Evolutionary conservation across 2,888 invertebrate species (phyloP).

Genomic region (Eupithecia subumbrata): DNA sequence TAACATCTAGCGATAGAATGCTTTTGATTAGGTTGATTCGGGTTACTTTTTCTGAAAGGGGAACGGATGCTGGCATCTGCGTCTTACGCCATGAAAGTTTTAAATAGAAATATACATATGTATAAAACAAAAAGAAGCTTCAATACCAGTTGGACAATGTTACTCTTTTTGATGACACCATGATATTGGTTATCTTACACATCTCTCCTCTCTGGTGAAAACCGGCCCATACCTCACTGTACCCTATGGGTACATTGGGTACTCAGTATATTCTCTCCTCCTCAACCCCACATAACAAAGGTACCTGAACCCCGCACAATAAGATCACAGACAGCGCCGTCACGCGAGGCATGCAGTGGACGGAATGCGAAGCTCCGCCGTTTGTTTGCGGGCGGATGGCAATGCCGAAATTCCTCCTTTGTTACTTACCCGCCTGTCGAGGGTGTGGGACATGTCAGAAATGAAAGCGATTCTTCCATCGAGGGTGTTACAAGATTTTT

Average conservation of each 20-base stretch:
- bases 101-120: too few species aligned
- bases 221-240: neutral
- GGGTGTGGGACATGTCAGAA: slow-evolving; percentile 31
- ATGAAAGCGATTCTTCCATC: neutral
- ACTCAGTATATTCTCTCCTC: neutral
- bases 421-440: slow-evolving; percentile 69
- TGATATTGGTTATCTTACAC: too few species aligned
- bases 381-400: slow-evolving; percentile 80
- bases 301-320: slow-evolving; percentile 25
- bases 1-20: too few species aligned
- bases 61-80: too few species aligned
- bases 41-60: too few species aligned
- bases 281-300: neutral
- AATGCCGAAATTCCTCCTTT: slow-evolving; percentile 78
- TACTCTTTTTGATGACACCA: too few species aligned
- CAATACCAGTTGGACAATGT: too few species aligned
- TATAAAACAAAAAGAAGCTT: too few species aligned
- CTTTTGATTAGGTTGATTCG: too few species aligned
- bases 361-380: slow-evolving; percentile 73
- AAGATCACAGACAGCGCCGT: slow-evolving; percentile 50
- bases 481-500: too few species aligned
- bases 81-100: too few species aligned
- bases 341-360: slow-evolving; percentile 65
- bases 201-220: neutral
- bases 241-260: neutral